These are phyloP conservation scores for Hermodice carunculata DNA, from an alignment of 2,888 invertebrate species.

Conservation along the genomic window DNA sequence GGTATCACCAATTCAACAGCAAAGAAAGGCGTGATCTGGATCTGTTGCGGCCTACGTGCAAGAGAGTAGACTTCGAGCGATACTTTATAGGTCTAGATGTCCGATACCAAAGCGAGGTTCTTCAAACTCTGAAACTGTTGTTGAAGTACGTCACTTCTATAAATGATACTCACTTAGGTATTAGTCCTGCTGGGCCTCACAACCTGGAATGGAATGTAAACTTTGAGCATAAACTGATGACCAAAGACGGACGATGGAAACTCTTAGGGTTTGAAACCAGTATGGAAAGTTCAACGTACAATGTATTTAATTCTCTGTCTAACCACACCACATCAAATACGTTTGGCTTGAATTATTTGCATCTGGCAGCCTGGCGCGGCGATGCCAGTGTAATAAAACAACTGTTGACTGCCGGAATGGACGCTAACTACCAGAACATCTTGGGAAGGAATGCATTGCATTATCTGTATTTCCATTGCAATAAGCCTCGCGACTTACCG, in stretches of 20 bases:
- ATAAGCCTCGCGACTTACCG: constrained; percentile 30
- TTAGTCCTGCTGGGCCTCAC: constrained; percentile 16
- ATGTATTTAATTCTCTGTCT: constrained; percentile 21
- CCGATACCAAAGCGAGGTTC: constrained; percentile 22
- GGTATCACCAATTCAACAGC: constrained; percentile 16
- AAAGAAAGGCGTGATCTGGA: constrained; percentile 12
- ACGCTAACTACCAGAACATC: constrained; percentile 1
- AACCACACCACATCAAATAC: constrained; percentile 10
- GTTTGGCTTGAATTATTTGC: constrained; percentile 7
- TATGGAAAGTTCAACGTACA: constrained; percentile 28
- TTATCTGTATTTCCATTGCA: constrained; percentile 33
- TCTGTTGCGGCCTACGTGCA: neutral
- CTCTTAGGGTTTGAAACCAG: constrained; percentile 10
- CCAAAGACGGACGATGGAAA: constrained; percentile 24
- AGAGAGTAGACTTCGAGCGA: neutral
- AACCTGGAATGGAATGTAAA: constrained; percentile 22
- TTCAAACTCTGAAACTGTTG: constrained; percentile 12
- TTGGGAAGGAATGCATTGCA: constrained; percentile 24
- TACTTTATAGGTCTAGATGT: constrained; percentile 8
- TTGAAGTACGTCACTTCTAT: constrained; percentile 7
- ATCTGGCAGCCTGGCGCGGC: constrained; percentile 33
- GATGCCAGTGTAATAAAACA: constrained; percentile 23
- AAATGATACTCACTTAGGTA: constrained; percentile 4
- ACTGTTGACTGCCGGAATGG: constrained; percentile 20
- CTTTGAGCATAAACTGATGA: constrained; percentile 29